Base-by-base conservation (phyloP, 1,140 invertebrate species). In the Frieseomelitta varia region DNA sequence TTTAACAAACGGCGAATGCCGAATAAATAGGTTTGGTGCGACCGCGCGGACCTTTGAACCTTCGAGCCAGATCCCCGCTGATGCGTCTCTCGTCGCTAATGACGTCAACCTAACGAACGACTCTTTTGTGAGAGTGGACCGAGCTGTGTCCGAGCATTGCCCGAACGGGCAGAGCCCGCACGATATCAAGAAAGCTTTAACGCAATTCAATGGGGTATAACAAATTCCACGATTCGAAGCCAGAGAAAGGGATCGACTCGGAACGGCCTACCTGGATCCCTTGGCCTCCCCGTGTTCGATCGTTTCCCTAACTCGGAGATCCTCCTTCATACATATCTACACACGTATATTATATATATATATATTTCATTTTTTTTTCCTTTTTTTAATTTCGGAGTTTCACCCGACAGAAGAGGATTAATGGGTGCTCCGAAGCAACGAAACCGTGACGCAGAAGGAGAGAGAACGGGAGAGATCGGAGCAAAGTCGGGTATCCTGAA, bases 321-420 rank as follows among this genome's bases (percentile, higher is more conserved):
- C 51, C 79, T 56, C 72, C 69, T 72, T 77, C 58, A 68, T 90
- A 88, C 76, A 77, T 81, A 85, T 77, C 84, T 84, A 85, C 61
- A 79, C 84, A 75, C 75, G 77, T 88, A 79, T n/a, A 34, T n/a
- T 8, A 47, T 8, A 6, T 47, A 47, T 47, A 47, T 47, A 47
- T 39, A 39, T 39, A 39, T 39, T 39, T 39, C 39, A 39, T 47
- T 47, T 47, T 6, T 47, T 47, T 58, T 27, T 88, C 30, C 39
- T 89, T 91, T 91, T 91, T 92, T 94, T 93, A 92, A 92, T 92
- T 93, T 93, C 56, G 88, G 84, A 73, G 67, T 91, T 87, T 91
- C 82, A 87, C 83, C 82, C 69, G 68, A 86, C 81, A 82, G 85
- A 83, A 83, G 68, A 86, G 81, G 85, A 86, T 87, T 87, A 87